Base-by-base conservation (phyloP, 2,888 invertebrate genomes). In the Napeogenes sylphis region DNA sequence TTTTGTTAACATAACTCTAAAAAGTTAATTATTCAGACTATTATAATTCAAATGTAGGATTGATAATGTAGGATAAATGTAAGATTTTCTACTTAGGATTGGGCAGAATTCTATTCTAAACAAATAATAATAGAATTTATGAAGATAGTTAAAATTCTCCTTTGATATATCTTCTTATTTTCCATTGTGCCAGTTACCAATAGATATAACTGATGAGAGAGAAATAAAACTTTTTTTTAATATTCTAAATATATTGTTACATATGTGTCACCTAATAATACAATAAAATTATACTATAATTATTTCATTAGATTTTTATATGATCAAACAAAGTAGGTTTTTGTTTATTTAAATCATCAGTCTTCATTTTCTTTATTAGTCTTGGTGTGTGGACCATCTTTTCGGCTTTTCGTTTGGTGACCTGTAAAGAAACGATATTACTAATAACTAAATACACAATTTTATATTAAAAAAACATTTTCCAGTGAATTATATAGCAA, bases 331-430 rank as follows among this genome's bases (percentile, higher is more conserved):
- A 76, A 73, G 87, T 87, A 68, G 67, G 84, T 70, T 76, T 86
- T 45, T 73, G 62, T 58, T 72, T 79, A 56, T 72, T 68, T 51
- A 80, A 82, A 14, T 87, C 87, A 70, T 85, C 83, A 61, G 81
- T 82, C 75, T 83, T 90, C 76, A 91, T 83, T 78, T 89, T 85
- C 78, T 92, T 92, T 45, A 92, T 84, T 6, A 89, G 76, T 59
- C 81, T 82, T 6, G 89, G 90, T 2, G 92, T 91, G 4, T 83
- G 84, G 2, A 76, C 67, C 60, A 79, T 82, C 30, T 72, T 68
- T 30, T 84, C 81, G 21, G 90, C 86, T 80, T 92, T 92, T 58
- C 92, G 81, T 79, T 92, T 93, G 6, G 82, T 80, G 32, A 82
- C 78, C 92, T 92, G 79, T 6, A 79, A 81, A 45, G 10, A 12